Conservation (phyloP, 1,140 invertebrate genomes). For the Pseudomyrmex sp. region DNA sequence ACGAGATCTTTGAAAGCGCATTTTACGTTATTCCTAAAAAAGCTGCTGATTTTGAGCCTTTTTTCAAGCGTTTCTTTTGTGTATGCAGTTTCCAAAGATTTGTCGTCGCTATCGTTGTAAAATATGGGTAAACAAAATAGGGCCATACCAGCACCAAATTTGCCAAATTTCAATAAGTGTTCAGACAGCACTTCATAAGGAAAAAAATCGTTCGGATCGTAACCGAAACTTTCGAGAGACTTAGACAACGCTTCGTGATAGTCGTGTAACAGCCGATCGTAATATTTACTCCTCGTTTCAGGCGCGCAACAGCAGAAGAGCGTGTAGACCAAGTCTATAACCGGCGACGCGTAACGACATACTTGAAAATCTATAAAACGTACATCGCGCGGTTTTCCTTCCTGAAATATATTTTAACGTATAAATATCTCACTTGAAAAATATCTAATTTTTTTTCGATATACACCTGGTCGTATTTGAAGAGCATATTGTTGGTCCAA, state of each 20-base stretch:
- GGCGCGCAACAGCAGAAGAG: conserved; percentile 84
- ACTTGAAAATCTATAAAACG: conserved; percentile 86
- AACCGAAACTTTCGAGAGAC: conserved; percentile 72
- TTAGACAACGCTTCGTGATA: conserved; percentile 83
- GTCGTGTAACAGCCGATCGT: conserved; percentile 80
- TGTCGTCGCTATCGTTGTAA: no score
- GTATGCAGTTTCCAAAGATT: no score
- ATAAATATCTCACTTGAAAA: background rate
- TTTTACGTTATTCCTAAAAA: no score
- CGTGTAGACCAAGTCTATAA: conserved; percentile 86
- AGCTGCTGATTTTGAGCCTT: no score
- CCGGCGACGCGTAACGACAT: conserved; percentile 83
- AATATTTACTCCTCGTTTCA: conserved; percentile 81
- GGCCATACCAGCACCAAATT: no score
- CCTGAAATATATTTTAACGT: conserved; percentile 29
- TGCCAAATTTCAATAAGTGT: no score
- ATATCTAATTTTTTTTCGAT: background rate
- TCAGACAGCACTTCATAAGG: conserved; percentile 56
- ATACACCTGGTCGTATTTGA: conserved; percentile 73
- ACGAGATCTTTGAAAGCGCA: no score
- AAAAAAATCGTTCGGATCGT: conserved; percentile 72
- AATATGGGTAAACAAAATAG: no score
- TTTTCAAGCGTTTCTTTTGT: no score
- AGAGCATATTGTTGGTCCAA: conserved; percentile 80
- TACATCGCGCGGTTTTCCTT: conserved; percentile 65